A percentile compares a stretch with the other conserved stretches of the same genome.
Evolutionary conservation across 2,113 vertebrate genomes (phyloP).

Genomic region (Orthonyx spaldingii): DNA sequence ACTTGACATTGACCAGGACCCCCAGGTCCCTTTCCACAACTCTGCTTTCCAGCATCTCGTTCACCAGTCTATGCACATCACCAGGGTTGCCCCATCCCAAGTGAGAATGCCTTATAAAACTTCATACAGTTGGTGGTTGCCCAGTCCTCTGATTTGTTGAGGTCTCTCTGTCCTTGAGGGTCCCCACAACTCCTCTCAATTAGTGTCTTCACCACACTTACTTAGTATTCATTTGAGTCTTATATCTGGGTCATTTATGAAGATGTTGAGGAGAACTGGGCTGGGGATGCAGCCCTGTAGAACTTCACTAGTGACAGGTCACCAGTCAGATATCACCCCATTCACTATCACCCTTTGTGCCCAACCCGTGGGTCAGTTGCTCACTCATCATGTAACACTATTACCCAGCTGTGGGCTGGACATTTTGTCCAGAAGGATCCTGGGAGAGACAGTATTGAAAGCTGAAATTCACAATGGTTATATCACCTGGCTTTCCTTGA

Average conservation of each 20-base stretch:
- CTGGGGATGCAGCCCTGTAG: background rate
- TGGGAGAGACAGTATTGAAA: background rate
- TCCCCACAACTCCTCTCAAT: background rate
- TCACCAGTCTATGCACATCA: background rate
- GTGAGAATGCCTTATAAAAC: background rate
- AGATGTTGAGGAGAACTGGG: background rate
- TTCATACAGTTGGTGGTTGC: background rate
- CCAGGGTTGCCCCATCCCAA: background rate
- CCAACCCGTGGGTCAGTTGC: too few relatives aligned
- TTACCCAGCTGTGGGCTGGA: background rate
- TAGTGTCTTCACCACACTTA: background rate
- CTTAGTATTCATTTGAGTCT: background rate
- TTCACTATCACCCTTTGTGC: background rate
- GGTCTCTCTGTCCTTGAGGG: background rate
- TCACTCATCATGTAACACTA: background rate
- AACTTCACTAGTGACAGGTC: background rate
- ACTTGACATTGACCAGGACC: fast-evolving
- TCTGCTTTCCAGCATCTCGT: background rate
- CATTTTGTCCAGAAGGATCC: background rate
- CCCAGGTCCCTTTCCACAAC: too few relatives aligned
- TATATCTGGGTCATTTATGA: background rate
- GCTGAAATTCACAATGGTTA: background rate
- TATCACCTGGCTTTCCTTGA: background rate
- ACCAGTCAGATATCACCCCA: too few relatives aligned
- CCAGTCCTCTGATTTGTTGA: background rate